Conservation (phyloP, 2,888 invertebrate species). For the Octodonta nipae region DNA sequence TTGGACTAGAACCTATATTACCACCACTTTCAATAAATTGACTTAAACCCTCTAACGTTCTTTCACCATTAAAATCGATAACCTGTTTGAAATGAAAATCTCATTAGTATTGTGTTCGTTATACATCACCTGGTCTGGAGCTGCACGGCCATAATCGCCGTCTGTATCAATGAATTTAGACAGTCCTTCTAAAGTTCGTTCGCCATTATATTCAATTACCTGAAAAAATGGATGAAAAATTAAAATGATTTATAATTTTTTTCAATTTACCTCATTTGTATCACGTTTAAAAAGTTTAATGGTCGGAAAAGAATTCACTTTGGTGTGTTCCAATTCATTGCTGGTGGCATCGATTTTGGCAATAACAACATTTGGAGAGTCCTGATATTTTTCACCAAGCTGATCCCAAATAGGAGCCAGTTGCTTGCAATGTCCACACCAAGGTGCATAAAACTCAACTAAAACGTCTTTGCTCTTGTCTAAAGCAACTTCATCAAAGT, state of each 20-base stretch:
- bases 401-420: conserved; percentile 95
- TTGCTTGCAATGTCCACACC: conserved; percentile 98
- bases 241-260: no score
- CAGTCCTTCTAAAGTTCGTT: no score
- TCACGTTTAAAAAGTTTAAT: conserved; percentile 88
- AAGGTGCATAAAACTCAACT: conserved; percentile 98
- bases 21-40: conserved; percentile 92
- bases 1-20: conserved; percentile 56
- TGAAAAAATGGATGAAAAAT: no score
- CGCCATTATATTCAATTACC: no score
- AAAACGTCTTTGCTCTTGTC: conserved; percentile 81
- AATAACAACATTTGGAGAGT: conserved; percentile 68
- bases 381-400: conserved; percentile 70
- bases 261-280: no score
- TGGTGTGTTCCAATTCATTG: conserved; percentile 93
- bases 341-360: conserved; percentile 98
- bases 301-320: conserved; percentile 88
- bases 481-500: conserved; percentile 86
- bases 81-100: no score
- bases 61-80: conserved; percentile 88
- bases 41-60: conserved; percentile 81
- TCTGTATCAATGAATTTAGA: no score
- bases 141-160: no score
- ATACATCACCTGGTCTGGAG: no score
- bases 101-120: no score